phyloP scores from a whole-genome alignment of 2,113 vertebrate genomes.

The Agelaius tricolor region DNA sequence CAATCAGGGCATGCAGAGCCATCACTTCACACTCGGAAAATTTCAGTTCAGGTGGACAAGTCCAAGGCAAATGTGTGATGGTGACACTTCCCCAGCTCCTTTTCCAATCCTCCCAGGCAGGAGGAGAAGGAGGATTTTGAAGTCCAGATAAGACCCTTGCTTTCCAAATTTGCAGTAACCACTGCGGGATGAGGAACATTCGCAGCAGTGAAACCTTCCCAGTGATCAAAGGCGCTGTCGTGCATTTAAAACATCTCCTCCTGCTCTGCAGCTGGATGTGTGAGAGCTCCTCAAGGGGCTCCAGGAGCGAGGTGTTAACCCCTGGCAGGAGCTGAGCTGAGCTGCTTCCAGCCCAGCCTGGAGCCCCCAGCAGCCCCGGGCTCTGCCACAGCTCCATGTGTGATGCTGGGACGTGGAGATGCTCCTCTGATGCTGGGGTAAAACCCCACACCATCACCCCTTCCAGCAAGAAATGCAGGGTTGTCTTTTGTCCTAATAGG shows the following conservation, averaged over 20 bases:
- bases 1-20: neutral
- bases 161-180: neutral
- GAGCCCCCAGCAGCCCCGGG: fast-evolving
- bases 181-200: neutral
- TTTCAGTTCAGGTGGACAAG: neutral
- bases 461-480: neutral
- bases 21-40: neutral
- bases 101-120: neutral
- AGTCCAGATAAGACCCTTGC: neutral
- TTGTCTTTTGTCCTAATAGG: fast-evolving
- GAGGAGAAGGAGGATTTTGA: neutral
- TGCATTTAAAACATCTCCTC: neutral
- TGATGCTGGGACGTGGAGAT: fast-evolving
- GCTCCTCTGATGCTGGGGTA: neutral
- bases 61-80: fast-evolving
- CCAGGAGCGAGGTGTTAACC: neutral
- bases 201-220: neutral
- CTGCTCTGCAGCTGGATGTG: neutral
- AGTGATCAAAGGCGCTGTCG: neutral
- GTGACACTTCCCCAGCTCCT: neutral
- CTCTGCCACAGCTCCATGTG: fast-evolving
- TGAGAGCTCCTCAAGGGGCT: neutral
- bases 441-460: neutral
- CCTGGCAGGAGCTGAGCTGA: neutral
- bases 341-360: neutral